These are phyloP conservation scores for human (Homo sapiens) DNA, from an alignment of 2,113 vertebrate genomes.

Conservation along the genomic window DNA sequence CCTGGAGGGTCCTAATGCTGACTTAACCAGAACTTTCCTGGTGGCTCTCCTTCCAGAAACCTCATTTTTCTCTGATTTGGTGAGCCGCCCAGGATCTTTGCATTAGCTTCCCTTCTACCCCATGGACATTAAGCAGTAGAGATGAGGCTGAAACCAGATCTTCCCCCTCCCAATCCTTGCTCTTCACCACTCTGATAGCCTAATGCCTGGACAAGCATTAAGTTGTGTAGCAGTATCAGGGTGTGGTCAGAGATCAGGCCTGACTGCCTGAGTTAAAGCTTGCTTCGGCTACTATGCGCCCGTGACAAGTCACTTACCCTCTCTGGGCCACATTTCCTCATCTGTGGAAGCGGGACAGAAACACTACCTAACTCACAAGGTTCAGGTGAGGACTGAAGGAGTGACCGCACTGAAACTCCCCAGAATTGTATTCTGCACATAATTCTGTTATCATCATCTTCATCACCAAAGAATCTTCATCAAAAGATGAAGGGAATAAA, in stretches of 20 bases:
- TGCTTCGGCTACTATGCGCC: background rate
- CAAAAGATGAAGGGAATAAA: background rate
- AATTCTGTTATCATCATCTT: rapidly evolving
- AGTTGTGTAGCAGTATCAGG: rapidly evolving
- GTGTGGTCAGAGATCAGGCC: background rate
- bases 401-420: rapidly evolving
- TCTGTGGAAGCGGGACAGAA: background rate
- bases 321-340: background rate
- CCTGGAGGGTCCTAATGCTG: rapidly evolving
- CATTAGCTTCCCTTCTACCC: background rate
- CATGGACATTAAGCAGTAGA: background rate
- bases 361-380: rapidly evolving
- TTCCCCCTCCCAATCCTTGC: background rate
- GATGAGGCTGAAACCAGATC: background rate
- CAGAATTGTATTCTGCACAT: rapidly evolving
- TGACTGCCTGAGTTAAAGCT: background rate
- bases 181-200: background rate
- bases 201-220: rapidly evolving
- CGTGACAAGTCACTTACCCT: background rate
- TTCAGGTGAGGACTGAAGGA: rapidly evolving
- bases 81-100: rapidly evolving
- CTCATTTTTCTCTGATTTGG: background rate
- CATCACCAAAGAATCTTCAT: background rate
- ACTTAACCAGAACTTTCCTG: background rate
- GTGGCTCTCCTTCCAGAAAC: background rate